Conservation (phyloP, 2,797 vertebrate genomes). For the Adrianichthys oophorus region DNA sequence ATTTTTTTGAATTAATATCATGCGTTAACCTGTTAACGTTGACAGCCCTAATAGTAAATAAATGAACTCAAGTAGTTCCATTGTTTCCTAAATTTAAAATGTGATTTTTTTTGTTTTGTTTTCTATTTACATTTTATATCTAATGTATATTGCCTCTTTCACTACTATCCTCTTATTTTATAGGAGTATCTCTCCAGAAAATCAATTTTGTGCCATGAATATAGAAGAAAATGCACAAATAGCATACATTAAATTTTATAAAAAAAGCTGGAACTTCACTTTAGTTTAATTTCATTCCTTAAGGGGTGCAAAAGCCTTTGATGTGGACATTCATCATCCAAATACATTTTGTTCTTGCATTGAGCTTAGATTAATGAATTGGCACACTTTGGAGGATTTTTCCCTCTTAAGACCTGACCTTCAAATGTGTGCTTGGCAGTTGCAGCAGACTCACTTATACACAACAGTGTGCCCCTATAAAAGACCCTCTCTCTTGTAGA, state of each 20-base stretch:
- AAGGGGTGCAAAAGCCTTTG: conserved; percentile 53
- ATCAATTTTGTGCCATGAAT: too few species aligned
- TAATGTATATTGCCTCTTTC: too few species aligned
- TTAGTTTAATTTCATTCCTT: conserved; percentile 53
- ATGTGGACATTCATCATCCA: conserved; percentile 68
- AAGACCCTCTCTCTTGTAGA: conserved; percentile 23
- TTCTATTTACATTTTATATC: too few species aligned
- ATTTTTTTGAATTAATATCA: too few species aligned
- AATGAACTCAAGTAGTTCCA: too few species aligned
- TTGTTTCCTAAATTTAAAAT: too few species aligned
- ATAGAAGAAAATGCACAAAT: conserved; percentile 4
- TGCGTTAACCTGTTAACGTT: too few species aligned
- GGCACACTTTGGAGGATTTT: conserved; percentile 56
- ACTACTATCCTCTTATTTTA: too few species aligned
- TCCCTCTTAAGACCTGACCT: conserved; percentile 67
- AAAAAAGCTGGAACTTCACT: conserved; percentile 35
- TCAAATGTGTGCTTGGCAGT: conserved; percentile 55
- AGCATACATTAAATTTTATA: conserved; percentile 23
- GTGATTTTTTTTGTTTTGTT: too few species aligned
- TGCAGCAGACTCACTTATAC: conserved; percentile 33
- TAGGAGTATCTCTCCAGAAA: too few species aligned
- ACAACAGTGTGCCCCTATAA: conserved; percentile 21
- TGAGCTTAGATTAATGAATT: conserved; percentile 71
- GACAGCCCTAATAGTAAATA: too few species aligned
- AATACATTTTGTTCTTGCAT: conserved; percentile 59